Evolutionary conservation across 2,113 vertebrate species (phyloP), one percentile per base, ranked within the genome.

Genomic region (Calypte anna): DNA sequence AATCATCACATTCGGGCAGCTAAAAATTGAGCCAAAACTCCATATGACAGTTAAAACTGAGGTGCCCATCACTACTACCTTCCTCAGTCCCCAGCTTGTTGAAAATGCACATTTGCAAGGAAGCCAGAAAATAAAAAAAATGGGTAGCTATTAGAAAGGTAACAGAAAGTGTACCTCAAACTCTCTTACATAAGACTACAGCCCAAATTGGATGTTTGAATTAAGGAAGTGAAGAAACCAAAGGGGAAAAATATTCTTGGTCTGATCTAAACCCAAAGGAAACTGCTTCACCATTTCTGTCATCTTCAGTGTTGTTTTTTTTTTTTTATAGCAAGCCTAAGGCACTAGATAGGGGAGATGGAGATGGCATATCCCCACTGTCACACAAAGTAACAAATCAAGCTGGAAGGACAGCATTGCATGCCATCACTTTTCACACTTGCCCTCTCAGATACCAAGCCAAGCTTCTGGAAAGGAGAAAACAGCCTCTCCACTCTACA

Each of bases 151-250:
- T 3, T 10, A 70, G n/a, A 81, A 66, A 62, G 6, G 16, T 12
- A 68, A 67, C 16, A 40, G 57, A 81, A 81, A 15, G 12, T 10
- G 10, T 5, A 11, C 2, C 9, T 59, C 16, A 30, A 64, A 73
- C 13, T 14, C 7, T 6, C 12, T 61, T 59, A 12, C 40, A 57
- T 15, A 5, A 22, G 6, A 25, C 55, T 18, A 28, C 4, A 79
- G 15, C 19, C 48, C n/a, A 74, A 74, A 12, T 0, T 70, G 12
- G 16, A 21, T 9, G 1, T 7, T 31, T 36, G 14, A 12, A 50
- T 82, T 24, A 54, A 67, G 24, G 15, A 57, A 78, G 16, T 8
- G 4, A 67, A 86, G 33, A n/a, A 80, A 12, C 5, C 7, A 46
- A 76, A 91, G 12, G 3, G 25, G 76, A 75, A 14, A 73, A 59